Base-by-base conservation (phyloP, 2,888 invertebrate species). In the Alviniconcha strummeri region DNA sequence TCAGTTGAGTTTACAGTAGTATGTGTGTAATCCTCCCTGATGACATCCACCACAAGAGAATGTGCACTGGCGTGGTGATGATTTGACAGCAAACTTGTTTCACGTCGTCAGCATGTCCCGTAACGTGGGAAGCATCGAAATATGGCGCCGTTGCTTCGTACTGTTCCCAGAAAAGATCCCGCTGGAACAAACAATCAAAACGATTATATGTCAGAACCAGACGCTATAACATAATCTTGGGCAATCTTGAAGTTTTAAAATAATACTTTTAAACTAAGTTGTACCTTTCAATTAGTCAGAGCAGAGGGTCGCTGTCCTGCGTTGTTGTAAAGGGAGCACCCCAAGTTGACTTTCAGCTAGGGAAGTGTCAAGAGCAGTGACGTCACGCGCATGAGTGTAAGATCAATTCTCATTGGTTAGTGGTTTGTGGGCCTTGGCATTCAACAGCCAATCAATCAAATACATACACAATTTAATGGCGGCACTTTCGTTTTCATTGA, bases 331-430 rank as follows among this genome's bases (percentile, higher is more conserved):
- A 60, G 60, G 19, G 64, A 77, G 64, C 75, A 15, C 77, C 82
- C 56, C 82, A 82, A 77, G 82, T 77, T 82, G 82, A 82, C 82
- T 82, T 82, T 82, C 82, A 82, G 77, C 82, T 82, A 69, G 64
- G 71, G 36, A 9, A 56, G 76, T 76, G 76, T 76, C 77, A 76
- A 76, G 82, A 69, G 55, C 77, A 36, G 60, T 81, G 81, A 81
- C 81, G 81, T 81, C 81, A 81, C n/a, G 74, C 17, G 4, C n/a
- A 56, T 13, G 3, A 7, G 55, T 74, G 81, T 74, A 81, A 60
- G 17, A 13, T n/a, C 9, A 60, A 74, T 15, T 81, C 60, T 69
- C 55, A 74, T 81, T 81, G 81, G 81, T 57, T 55, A 7, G 54
- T 9, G 54, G 5, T 15, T 5, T 52, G 52, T 78, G 60, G 78